Conservation (phyloP, 2,888 invertebrate genomes). For the Candidula unifasciata region DNA sequence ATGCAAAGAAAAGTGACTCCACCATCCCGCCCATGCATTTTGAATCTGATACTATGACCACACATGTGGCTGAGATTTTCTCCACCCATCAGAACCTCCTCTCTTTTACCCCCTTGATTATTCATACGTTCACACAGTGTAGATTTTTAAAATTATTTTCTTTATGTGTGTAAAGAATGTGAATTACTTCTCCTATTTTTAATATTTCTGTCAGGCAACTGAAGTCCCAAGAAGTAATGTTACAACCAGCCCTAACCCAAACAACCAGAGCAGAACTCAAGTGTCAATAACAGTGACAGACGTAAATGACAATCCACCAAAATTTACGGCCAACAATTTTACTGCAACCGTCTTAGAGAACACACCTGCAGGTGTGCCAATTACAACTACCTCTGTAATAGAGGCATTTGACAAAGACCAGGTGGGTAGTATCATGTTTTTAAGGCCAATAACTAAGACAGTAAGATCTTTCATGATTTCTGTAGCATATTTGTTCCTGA, state of each 20-base stretch:
- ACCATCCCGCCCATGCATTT: too few relatives aligned
- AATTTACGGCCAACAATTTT: slow-evolving; percentile 65
- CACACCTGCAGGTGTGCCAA: slow-evolving; percentile 65
- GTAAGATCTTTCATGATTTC: too few relatives aligned
- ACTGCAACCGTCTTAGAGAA: slow-evolving; percentile 83
- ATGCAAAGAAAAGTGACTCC: too few relatives aligned
- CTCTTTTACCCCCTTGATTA: too few relatives aligned
- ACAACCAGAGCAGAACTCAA: slow-evolving; percentile 80
- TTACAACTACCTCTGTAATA: slow-evolving; percentile 60
- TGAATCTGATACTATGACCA: too few relatives aligned
- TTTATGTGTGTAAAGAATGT: too few relatives aligned
- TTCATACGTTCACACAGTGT: too few relatives aligned
- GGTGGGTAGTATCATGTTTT: neutral
- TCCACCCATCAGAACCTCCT: too few relatives aligned
- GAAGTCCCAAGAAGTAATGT: slow-evolving; percentile 22
- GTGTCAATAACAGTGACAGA: slow-evolving; percentile 69
- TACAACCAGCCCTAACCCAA: slow-evolving; percentile 3
- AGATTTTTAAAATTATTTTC: too few relatives aligned
- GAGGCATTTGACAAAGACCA: slow-evolving; percentile 54
- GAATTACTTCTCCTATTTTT: too few relatives aligned
- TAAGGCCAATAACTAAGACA: neutral
- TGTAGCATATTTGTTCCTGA: too few relatives aligned
- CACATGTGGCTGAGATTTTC: too few relatives aligned
- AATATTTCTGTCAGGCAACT: slow-evolving; percentile 20
- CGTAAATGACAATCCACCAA: slow-evolving; percentile 72